Evolutionary conservation across 2,888 invertebrate species (phyloP).

Genomic region (Hemaris fuciformis): DNA sequence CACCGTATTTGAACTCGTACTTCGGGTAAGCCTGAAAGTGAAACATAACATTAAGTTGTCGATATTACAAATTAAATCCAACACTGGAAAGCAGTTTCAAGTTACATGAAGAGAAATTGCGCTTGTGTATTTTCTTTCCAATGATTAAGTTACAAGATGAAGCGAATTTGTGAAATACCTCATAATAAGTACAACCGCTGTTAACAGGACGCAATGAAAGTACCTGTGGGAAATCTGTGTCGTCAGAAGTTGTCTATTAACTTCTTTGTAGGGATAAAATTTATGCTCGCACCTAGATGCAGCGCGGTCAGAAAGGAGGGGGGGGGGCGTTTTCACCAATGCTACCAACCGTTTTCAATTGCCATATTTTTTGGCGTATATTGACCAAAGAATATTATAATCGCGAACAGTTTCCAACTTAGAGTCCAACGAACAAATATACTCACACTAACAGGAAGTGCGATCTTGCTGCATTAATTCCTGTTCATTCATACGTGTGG

Average conservation of each 20-base stretch:
- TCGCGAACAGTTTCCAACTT: neutral
- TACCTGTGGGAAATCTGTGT: too few relatives aligned
- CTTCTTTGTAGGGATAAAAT: too few relatives aligned
- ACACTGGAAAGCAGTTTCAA: neutral
- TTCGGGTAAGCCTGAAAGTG: slow-evolving; percentile 83
- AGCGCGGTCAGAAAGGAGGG: too few relatives aligned
- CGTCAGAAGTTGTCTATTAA: too few relatives aligned
- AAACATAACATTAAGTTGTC: neutral
- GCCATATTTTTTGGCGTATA: too few relatives aligned
- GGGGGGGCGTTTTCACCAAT: too few relatives aligned
- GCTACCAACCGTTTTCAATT: too few relatives aligned
- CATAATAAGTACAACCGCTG: neutral
- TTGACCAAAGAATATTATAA: neutral
- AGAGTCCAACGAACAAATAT: neutral
- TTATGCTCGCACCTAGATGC: too few relatives aligned
- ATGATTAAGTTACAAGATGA: neutral
- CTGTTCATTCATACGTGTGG: neutral
- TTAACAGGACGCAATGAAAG: too few relatives aligned
- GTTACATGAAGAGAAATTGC: slow-evolving; percentile 1
- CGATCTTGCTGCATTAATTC: neutral
- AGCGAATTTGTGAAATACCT: neutral
- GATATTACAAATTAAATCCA: neutral
- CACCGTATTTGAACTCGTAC: slow-evolving; percentile 82
- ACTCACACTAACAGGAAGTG: neutral
- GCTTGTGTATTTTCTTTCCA: neutral